Evolutionary conservation across 2,113 vertebrate genomes (phyloP).

Genomic region (Felis catus): F.catus_Fca126_mat1.0 CM031417.1:113710501-113711000

Average conservation of each 20-base stretch:
- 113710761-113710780: neutral
- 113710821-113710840: neutral
- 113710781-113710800: neutral
- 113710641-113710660: neutral
- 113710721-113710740: neutral
- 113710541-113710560: neutral
- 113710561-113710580: neutral
- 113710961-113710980: neutral
- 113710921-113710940: constrained; percentile 17
- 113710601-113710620: neutral
- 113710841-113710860: neutral
- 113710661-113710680: neutral
- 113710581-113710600: neutral
- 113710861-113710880: constrained; percentile 38
- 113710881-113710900: neutral
- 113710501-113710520: neutral
- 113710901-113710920: neutral
- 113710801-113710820: constrained; percentile 15
- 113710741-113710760: neutral
- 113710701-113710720: neutral
- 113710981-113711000: neutral
- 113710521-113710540: neutral
- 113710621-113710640: neutral
- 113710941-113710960: neutral
- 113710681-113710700: neutral